Conservation (phyloP, 1,140 invertebrate genomes). For the Brachystomella parvula region DNA sequence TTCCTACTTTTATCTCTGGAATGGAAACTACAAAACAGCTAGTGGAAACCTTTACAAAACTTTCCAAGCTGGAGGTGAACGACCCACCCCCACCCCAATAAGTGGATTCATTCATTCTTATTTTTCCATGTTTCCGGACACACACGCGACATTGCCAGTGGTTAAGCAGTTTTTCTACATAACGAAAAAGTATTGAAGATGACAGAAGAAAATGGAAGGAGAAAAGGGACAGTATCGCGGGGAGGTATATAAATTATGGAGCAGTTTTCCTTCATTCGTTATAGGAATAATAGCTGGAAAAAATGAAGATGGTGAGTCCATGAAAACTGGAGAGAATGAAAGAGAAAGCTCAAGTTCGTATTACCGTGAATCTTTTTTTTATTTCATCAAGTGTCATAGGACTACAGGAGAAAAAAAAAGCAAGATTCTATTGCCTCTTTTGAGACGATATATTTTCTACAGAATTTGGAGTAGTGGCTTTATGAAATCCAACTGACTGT, state of each 20-base stretch:
- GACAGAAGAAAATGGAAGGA: slow-evolving; percentile 10
- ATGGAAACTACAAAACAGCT: too few relatives aligned
- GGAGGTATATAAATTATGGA: not conserved
- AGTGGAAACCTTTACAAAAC: too few relatives aligned
- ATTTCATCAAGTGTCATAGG: slow-evolving; percentile 28
- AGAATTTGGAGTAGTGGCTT: too few relatives aligned
- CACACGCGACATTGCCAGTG: too few relatives aligned
- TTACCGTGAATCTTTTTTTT: slow-evolving; percentile 7
- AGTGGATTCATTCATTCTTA: too few relatives aligned
- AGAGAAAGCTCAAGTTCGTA: slow-evolving; percentile 2
- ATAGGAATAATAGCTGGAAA: not conserved
- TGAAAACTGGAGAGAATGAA: not conserved
- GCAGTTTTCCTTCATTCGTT: not conserved
- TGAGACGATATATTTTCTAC: slow-evolving; percentile 13
- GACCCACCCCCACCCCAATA: too few relatives aligned
- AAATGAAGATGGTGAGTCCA: not conserved
- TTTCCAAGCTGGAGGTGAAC: too few relatives aligned
- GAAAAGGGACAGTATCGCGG: not conserved
- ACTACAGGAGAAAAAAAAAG: slow-evolving; percentile 17
- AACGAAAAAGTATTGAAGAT: slow-evolving; percentile 12
- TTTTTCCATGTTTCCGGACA: too few relatives aligned
- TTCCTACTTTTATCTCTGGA: too few relatives aligned
- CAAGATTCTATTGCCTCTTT: slow-evolving; percentile 19
- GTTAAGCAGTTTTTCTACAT: too few relatives aligned
- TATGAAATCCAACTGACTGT: too few relatives aligned